Evolutionary conservation across 2,797 vertebrate species (phyloP), one percentile per base, ranked within the genome.

Genomic region (Tangara arthus): DNA sequence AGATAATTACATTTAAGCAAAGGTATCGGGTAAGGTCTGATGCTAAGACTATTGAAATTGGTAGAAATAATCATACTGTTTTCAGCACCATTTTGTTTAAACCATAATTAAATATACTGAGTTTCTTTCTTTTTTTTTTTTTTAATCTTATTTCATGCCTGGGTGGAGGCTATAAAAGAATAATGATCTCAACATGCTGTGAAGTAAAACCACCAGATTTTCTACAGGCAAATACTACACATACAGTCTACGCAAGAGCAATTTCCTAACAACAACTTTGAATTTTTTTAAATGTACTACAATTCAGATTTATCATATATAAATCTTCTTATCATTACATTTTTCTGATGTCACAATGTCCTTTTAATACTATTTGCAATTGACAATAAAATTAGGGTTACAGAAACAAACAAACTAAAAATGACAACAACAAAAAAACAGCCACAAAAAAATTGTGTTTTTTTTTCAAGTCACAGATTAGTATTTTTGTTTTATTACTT

Each of bases 401-500:
- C 42, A 53, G 23, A 49, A 44, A 32, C 6, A 32, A n/a, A 13
- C 3, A 15, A 30, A 52, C 6, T 5, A 39, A 47, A 60, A 47
- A 13, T 0, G 8, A 32, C 5, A 50, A 28, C 11, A 37, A 8
- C 4, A 52, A 66, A 46, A 52, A 73, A 34, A 22, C 6, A 59
- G 3, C 1, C 14, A 53, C 6, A 28, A 42, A 24, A 37, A 20
- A 5, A 1, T 8, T 4, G 1, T n/a, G 15, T 1, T 1, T 22
- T 53, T 46, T 49, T 23, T 76, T 77, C 22, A 44, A 32, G 21
- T 32, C 16, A 4, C 21, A 26, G 37, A 24, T 35, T 76, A 19
- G 1, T 3, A 41, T 4, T 69, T 73, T 26, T 89, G 5, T 6
- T 50, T 68, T 27, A 19, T 1, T 37, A 30, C 3, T 60, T 90